Percentiles rank a stretch among this genome's conserved stretches.
These are phyloP conservation scores for Drosophila ficusphila DNA, from an alignment of 1,140 invertebrate genomes.

Conservation along the genomic window DNA sequence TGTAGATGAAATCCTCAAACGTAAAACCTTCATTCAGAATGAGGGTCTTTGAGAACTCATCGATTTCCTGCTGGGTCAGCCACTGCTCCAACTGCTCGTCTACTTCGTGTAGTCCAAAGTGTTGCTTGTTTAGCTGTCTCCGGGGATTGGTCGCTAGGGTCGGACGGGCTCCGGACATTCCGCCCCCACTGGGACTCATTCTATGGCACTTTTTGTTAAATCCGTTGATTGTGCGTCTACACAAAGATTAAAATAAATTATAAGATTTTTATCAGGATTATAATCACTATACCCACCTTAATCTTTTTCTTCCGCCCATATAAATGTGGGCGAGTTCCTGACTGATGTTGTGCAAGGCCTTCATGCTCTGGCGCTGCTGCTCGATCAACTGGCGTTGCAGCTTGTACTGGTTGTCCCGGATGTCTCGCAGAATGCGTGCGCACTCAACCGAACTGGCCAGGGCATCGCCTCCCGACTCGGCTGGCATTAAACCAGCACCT, in stretches of 20 bases:
- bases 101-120: conserved; percentile 88
- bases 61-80: conserved; percentile 86
- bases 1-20: conserved; percentile 90
- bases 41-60: conserved; percentile 86
- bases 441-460: conserved; percentile 56
- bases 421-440: conserved; percentile 69
- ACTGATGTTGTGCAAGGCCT: conserved; percentile 71
- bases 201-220: conserved; percentile 80
- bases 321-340: conserved; percentile 76
- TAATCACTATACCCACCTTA: conserved; percentile 30
- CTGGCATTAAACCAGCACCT: background rate
- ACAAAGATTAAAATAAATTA: background rate
- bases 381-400: conserved; percentile 73
- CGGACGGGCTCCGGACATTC: conserved; percentile 27
- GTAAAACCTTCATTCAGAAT: conserved; percentile 91
- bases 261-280: too few species aligned
- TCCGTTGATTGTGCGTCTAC: conserved; percentile 76
- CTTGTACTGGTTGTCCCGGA: conserved; percentile 68
- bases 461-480: conserved; percentile 28
- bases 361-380: conserved; percentile 80
- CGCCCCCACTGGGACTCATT: conserved; percentile 58
- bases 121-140: conserved; percentile 65
- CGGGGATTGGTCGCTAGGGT: conserved; percentile 40
- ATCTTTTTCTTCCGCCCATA: conserved; percentile 68
- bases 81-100: conserved; percentile 86